Conservation (phyloP, 2,888 invertebrate genomes). For the Lottia scabra region DNA sequence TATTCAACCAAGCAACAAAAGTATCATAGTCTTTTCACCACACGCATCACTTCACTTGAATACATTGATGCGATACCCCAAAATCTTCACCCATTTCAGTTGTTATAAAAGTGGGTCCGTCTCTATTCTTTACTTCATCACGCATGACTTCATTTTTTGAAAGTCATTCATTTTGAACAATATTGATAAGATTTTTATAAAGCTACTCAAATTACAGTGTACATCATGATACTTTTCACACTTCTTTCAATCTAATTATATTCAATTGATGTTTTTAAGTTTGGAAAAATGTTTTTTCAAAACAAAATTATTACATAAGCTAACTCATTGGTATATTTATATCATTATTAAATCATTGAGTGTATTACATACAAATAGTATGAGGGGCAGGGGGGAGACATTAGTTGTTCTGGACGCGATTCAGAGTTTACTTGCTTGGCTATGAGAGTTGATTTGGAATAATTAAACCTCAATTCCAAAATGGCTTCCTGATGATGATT, state of each 20-base stretch:
- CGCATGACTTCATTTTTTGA: not conserved
- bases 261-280: not conserved
- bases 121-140: slow-evolving; percentile 6
- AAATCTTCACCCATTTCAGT: slow-evolving; percentile 15
- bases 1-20: not conserved
- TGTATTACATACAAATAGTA: too few relatives aligned
- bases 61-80: slow-evolving; percentile 29
- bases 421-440: too few relatives aligned
- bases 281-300: too few relatives aligned
- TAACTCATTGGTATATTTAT: too few relatives aligned
- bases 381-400: too few relatives aligned
- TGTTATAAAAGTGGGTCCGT: not conserved
- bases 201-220: not conserved
- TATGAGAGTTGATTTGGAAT: too few relatives aligned
- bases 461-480: too few relatives aligned
- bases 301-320: too few relatives aligned
- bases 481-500: too few relatives aligned
- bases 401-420: too few relatives aligned
- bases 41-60: slow-evolving; percentile 23
- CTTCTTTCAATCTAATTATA: not conserved
- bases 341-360: too few relatives aligned
- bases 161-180: not conserved
- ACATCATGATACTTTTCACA: not conserved
- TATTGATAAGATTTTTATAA: not conserved
- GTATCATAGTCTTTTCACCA: slow-evolving; percentile 7